Percentiles rank a stretch among this genome's conserved stretches.
These are phyloP conservation scores for Holacanthella duospinosa DNA, from an alignment of 2,888 invertebrate species.

Conservation along the genomic window DNA sequence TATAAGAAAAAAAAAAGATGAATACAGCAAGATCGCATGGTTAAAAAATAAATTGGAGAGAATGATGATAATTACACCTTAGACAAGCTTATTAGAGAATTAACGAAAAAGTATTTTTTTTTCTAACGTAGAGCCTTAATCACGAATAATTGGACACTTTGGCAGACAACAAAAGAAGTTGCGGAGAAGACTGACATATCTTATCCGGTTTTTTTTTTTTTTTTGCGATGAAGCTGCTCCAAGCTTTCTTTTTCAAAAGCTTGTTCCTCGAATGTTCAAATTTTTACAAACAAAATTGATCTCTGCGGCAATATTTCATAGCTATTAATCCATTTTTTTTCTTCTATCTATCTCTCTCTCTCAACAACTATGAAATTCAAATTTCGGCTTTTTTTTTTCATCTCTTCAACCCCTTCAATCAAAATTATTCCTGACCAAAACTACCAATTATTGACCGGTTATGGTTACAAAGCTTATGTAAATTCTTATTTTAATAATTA, in stretches of 20 bases:
- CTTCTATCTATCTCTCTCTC: background rate
- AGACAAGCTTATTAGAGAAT: background rate
- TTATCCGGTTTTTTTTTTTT: background rate
- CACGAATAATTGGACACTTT: background rate
- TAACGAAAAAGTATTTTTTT: background rate
- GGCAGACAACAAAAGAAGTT: background rate
- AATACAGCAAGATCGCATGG: no score
- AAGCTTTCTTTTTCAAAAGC: no score
- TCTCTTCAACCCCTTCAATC: background rate
- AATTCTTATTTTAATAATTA: background rate
- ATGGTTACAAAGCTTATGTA: background rate
- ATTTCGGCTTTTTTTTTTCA: no score
- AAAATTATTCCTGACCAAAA: background rate
- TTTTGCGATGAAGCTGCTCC: no score
- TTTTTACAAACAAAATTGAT: no score
- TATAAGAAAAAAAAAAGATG: no score
- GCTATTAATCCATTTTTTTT: no score
- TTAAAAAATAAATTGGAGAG: no score
- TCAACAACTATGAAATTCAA: background rate
- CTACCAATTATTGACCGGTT: background rate
- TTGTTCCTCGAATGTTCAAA: background rate
- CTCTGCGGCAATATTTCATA: no score
- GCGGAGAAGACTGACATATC: background rate
- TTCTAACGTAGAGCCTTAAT: background rate
- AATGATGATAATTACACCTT: background rate